Percentiles rank a stretch among this genome's conserved stretches.
These are phyloP conservation scores for Drosophila albomicans DNA, from an alignment of 1,140 invertebrate species.

Conservation along the genomic window DNA sequence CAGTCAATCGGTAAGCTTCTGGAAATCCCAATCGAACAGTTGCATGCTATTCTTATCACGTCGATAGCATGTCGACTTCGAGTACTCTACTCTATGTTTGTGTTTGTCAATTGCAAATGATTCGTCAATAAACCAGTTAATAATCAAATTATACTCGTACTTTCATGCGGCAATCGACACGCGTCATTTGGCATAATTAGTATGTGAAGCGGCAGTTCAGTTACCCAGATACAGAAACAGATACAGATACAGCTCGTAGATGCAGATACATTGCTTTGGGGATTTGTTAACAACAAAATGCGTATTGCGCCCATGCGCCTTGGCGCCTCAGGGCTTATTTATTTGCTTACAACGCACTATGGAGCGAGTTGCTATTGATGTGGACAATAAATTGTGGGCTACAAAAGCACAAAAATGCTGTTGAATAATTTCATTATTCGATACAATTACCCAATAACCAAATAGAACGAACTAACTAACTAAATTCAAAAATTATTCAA, in stretches of 20 bases:
- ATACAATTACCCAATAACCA: too few relatives aligned
- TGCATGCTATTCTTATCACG: slow-evolving; percentile 48
- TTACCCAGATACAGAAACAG: slow-evolving; percentile 19
- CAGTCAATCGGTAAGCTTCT: slow-evolving; percentile 9
- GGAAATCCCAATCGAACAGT: neutral
- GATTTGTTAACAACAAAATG: slow-evolving; percentile 18
- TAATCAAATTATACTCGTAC: slow-evolving; percentile 34
- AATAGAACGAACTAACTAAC: too few relatives aligned
- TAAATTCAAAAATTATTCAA: too few relatives aligned
- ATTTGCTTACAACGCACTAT: slow-evolving; percentile 9
- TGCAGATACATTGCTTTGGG: slow-evolving; percentile 20
- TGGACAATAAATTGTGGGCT: neutral
- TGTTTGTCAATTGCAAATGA: slow-evolving; percentile 26
- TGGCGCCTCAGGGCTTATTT: slow-evolving; percentile 10
- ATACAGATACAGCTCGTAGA: slow-evolving; percentile 20
- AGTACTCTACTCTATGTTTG: neutral
- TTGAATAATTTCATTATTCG: too few relatives aligned
- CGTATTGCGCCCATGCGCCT: slow-evolving; percentile 11
- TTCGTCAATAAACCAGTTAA: slow-evolving; percentile 41
- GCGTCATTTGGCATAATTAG: slow-evolving; percentile 73
- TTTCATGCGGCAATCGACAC: slow-evolving; percentile 57
- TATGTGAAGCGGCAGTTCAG: slow-evolving; percentile 54
- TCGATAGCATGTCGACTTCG: slow-evolving; percentile 30
- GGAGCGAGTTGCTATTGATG: neutral
- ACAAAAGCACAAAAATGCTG: neutral